phyloP scores from a whole-genome alignment of 2,888 invertebrate genomes.

The Conus canariensis region DNA sequence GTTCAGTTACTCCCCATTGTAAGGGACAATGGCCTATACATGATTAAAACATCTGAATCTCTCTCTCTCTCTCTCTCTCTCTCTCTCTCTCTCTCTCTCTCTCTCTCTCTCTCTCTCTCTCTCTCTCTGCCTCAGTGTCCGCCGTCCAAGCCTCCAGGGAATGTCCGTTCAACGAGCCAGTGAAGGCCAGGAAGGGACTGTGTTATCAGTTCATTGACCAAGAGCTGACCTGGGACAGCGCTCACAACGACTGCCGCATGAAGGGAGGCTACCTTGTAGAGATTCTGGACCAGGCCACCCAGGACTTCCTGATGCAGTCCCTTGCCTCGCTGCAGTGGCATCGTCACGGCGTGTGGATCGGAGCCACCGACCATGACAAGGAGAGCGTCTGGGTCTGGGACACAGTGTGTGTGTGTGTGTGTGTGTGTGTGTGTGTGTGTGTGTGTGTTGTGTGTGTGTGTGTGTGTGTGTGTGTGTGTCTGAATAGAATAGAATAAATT shows the following conservation, averaged over 20 bases:
- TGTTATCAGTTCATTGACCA: slow-evolving; percentile 25
- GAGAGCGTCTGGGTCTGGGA: slow-evolving; percentile 51
- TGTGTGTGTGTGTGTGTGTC: neutral
- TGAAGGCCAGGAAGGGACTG: neutral
- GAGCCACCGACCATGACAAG: slow-evolving; percentile 45
- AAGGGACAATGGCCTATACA: too few species aligned
- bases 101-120: neutral
- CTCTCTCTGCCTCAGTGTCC: neutral
- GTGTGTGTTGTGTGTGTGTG: neutral
- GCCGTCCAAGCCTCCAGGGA: neutral
- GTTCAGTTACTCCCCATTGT: too few species aligned
- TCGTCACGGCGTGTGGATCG: slow-evolving; percentile 50
- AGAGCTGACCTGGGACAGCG: neutral
- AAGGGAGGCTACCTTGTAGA: slow-evolving; percentile 32
- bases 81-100: neutral
- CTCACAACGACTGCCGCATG: neutral
- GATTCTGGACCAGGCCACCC: neutral
- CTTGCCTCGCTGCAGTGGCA: slow-evolving; percentile 35
- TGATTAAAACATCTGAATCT: too few species aligned
- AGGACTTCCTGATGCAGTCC: slow-evolving; percentile 41
- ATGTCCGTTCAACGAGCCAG: neutral
- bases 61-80: neutral
- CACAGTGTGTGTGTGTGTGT: slow-evolving; percentile 31
- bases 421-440: neutral
- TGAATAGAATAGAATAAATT: too few species aligned